Percentiles rank a stretch among this genome's conserved stretches.
Evolutionary conservation across 2,888 invertebrate species (phyloP).

Genomic region (Mesorhabditis sp.): DNA sequence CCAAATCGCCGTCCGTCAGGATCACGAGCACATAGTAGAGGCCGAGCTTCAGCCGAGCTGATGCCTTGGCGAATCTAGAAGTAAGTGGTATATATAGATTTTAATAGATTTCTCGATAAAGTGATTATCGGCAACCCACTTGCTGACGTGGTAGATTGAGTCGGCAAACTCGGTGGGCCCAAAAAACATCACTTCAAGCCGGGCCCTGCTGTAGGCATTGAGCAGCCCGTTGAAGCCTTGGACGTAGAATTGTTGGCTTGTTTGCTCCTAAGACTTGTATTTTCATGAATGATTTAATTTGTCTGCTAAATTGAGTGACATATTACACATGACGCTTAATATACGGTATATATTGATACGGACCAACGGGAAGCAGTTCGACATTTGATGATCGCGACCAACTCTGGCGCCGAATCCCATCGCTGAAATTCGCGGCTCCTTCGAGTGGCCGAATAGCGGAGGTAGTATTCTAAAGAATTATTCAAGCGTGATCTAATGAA

Average conservation of each 20-base stretch:
- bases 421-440: constrained; percentile 64
- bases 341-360: too few relatives aligned
- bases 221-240: constrained; percentile 62
- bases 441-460: constrained; percentile 36
- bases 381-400: constrained; percentile 13
- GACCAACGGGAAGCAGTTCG: constrained; percentile 56
- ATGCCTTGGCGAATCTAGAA: constrained; percentile 49
- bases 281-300: background rate
- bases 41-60: constrained; percentile 25
- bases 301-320: background rate
- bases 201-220: constrained; percentile 63
- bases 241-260: constrained; percentile 64
- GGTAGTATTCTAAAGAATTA: background rate
- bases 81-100: background rate
- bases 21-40: constrained; percentile 47
- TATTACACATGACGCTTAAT: background rate
- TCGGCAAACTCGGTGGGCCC: constrained; percentile 69
- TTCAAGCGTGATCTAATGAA: background rate
- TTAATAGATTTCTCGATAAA: too few relatives aligned
- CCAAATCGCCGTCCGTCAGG: constrained; percentile 47
- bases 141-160: constrained; percentile 64
- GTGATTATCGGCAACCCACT: constrained; percentile 43
- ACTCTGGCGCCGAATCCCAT: constrained; percentile 65
- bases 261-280: constrained; percentile 61
- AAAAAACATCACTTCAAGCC: constrained; percentile 62